phyloP scores from a whole-genome alignment of 2,888 invertebrate genomes.

The Diachrysia chrysitis region DNA sequence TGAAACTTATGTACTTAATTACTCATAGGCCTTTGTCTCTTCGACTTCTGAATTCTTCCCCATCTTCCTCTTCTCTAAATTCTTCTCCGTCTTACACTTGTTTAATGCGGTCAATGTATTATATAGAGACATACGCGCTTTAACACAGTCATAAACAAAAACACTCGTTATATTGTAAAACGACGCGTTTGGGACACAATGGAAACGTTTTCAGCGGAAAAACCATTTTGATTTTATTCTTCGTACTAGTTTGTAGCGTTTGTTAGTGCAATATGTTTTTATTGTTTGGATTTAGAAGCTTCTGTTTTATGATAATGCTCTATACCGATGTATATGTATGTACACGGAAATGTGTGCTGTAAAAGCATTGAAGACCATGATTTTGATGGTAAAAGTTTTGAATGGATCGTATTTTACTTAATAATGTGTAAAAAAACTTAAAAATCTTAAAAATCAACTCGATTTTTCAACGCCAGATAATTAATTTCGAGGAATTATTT shows the following conservation, averaged over 20 bases:
- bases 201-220: neutral
- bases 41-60: too few species aligned
- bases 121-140: neutral
- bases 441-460: too few species aligned
- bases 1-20: too few species aligned
- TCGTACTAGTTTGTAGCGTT: neutral
- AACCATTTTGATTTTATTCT: neutral
- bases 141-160: neutral
- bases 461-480: too few species aligned
- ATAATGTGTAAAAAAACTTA: too few species aligned
- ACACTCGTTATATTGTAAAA: neutral
- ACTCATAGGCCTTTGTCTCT: too few species aligned
- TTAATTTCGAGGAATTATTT: too few species aligned
- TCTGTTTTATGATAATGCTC: neutral
- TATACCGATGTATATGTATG: neutral
- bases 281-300: constrained; percentile 1
- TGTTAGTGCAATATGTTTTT: constrained; percentile 6
- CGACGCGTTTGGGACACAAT: neutral
- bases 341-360: neutral
- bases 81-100: neutral
- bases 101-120: neutral
- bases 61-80: too few species aligned
- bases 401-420: too few species aligned
- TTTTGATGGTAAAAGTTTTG: too few species aligned
- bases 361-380: neutral